Base-by-base conservation (phyloP, 35 echinoderm and acorn worm species). In the Ptychodera flava region DNA sequence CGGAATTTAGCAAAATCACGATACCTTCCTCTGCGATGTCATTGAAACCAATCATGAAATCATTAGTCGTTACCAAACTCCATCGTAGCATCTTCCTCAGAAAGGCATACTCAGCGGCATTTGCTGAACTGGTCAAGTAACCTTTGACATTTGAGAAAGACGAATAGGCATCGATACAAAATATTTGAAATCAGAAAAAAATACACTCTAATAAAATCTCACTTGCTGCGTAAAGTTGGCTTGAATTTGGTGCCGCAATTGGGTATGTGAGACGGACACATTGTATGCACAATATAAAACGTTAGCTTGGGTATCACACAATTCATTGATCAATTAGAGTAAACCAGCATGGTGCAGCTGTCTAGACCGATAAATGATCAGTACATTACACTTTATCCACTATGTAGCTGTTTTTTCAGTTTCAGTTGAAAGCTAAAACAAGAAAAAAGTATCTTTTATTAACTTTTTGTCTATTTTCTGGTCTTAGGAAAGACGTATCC, bases 11-110 rank as follows among this genome's bases (percentile, higher is more conserved):
- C n/a, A n/a, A n/a, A n/a, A n/a, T n/a, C n/a, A n/a, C n/a, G n/a
- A 32, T 77, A 95, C 93, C 93, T 89, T 95, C 93, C 2, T 82
- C 79, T 53, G 83, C 84, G 38, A 95, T 92, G 34, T 95, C 93
- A 86, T 92, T 95, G 35, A 86, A 33, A 30, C 93, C 93, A 33
- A 95, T 92, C 90, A 90, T 89, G 77, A 92, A 87, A 28, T 2
- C 35, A 1, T 32, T 76, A 0, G 36, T 30, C 0, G 82, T 28
- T 0, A 90, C 52, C 0, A 30, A 31, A 1, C 29, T 64, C 93
- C 93, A 95, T 27, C 93, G 93, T 16, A 87, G 33, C 22, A 85
- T 83, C 77, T 27, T 28, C 28, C 35, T 79, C 29, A 90, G 27
- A 29, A 83, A 89, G 1, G 83, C 75, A 80, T 95, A 87, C 37